Base-by-base conservation (phyloP, 2,888 invertebrate species). In the Eupithecia subfuscata region DNA sequence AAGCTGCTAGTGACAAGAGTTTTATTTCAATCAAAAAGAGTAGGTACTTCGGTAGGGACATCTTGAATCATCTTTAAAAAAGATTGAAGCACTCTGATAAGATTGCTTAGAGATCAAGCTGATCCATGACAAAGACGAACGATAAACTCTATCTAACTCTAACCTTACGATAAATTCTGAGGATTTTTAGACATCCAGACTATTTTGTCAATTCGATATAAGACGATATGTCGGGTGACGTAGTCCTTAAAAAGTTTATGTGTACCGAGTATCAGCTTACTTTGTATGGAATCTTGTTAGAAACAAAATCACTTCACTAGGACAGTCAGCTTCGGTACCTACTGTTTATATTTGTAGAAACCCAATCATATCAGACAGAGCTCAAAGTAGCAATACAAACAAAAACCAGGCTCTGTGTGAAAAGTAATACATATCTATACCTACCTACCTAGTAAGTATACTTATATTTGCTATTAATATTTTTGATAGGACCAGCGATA, bases 31-130 rank as follows among this genome's bases (percentile, higher is more conserved):
- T 48, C 18, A 48, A 8, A 48, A 48, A 0, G 48, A 18, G 6
- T 45, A 45, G 45, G 14, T 18, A 8, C 18, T 45, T 56, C 2
- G 14, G 60, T 34, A 43, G 63, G 56, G 37, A 73, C 48, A 64
- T 68, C 70, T 65, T 65, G 60, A 68, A 68, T 64, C 22, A 72
- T 69, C 56, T 73, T n/a, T 45, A 63, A 69, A 68, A 71, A 70
- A 67, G 43, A 68, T 72, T 72, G 64, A 71, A 74, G 74, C 77
- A 78, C 78, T 76, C 73, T 70, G 76, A 75, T 75, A 79, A 79
- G 74, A 78, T 78, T 77, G 70, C 75, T 72, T 75, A 63, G 45
- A 74, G 73, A 74, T 78, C 74, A 45, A 18, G 56, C 73, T 30
- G 65, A 70, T 75, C 70, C 65, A 70, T 67, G 69, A 77, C 73